These are phyloP conservation scores for Setophaga petechia DNA, from an alignment of 2,113 vertebrate genomes.

Conservation along the genomic window DNA sequence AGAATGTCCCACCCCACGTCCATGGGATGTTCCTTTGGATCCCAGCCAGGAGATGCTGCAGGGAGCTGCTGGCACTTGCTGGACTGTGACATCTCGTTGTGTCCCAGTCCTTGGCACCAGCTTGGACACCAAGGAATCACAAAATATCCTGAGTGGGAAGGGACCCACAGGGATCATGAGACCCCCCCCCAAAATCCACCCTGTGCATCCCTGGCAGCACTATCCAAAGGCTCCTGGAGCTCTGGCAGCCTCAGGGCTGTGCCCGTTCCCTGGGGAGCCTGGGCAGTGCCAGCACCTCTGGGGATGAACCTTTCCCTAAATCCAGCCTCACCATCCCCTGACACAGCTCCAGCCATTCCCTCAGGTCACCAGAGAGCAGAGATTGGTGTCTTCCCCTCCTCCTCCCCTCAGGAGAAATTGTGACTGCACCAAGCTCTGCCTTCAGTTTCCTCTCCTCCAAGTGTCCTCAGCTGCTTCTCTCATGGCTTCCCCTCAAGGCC, in stretches of 20 bases:
- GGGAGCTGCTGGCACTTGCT: neutral
- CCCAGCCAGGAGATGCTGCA: neutral
- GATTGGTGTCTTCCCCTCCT: too few species aligned
- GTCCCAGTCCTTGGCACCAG: neutral
- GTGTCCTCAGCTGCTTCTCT: neutral
- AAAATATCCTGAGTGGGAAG: neutral
- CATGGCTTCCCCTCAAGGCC: fast-evolving
- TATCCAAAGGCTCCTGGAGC: neutral
- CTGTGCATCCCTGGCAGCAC: neutral
- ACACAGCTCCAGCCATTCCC: fast-evolving
- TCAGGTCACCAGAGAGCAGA: neutral
- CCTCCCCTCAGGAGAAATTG: neutral
- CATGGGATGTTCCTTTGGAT: fast-evolving
- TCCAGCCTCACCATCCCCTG: fast-evolving
- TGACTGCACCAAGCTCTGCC: fast-evolving
- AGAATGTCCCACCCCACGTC: neutral
- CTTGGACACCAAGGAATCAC: neutral
- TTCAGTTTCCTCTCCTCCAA: neutral
- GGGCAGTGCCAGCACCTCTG: neutral
- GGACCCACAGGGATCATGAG: neutral
- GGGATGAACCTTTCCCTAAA: fast-evolving
- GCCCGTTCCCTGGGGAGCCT: neutral
- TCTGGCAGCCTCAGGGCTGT: neutral
- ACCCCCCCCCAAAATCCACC: neutral
- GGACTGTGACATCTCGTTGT: neutral